Evolutionary conservation across 1,140 invertebrate genomes (phyloP).

Genomic region (Asobara japonica): DNA sequence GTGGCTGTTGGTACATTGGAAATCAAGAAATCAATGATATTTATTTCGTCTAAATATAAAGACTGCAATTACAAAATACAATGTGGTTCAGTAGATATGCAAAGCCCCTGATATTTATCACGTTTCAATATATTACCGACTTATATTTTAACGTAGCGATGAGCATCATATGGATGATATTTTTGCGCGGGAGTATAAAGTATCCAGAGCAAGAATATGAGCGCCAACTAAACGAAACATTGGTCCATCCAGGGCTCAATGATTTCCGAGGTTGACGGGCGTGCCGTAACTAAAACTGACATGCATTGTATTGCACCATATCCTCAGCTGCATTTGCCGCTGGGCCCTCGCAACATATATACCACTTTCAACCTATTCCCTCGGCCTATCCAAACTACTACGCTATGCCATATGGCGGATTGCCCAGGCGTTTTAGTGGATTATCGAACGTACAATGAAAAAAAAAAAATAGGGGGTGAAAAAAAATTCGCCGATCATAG

Average conservation of each 20-base stretch:
- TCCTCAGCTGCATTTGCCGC: constrained; percentile 42
- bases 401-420: constrained; percentile 47
- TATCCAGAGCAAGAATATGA: background rate
- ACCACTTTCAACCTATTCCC: constrained; percentile 6
- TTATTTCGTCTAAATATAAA: too few relatives aligned
- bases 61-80: too few relatives aligned
- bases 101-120: too few relatives aligned
- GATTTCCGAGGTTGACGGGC: constrained; percentile 55
- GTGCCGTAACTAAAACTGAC: constrained; percentile 60
- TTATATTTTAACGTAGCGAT: too few relatives aligned
- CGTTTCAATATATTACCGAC: too few relatives aligned
- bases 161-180: too few relatives aligned
- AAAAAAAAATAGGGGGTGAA: background rate
- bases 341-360: constrained; percentile 24
- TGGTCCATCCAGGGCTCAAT: constrained; percentile 40
- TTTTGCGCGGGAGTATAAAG: constrained; percentile 22
- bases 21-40: too few relatives aligned
- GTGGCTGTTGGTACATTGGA: too few relatives aligned
- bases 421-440: constrained; percentile 49
- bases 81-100: too few relatives aligned
- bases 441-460: constrained; percentile 45
- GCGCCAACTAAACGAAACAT: constrained; percentile 39
- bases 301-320: constrained; percentile 54
- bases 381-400: constrained; percentile 10
- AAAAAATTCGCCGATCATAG: constrained; percentile 9